Evolutionary conservation across 2,888 invertebrate genomes (phyloP).

Genomic region (Macrophya annulata): DNA sequence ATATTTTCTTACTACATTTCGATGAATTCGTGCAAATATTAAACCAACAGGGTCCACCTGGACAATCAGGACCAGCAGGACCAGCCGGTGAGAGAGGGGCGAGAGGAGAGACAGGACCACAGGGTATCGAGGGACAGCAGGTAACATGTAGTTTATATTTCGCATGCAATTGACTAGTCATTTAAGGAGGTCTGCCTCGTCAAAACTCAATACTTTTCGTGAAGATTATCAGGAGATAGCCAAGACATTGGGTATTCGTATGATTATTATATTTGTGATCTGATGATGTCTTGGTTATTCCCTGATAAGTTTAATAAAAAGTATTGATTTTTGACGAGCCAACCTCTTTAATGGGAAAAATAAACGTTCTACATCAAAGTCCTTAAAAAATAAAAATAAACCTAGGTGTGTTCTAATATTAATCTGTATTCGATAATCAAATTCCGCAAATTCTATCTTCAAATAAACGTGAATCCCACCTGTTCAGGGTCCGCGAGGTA

Average conservation of each 20-base stretch:
- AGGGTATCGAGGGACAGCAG: slow-evolving; percentile 88
- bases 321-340: no score
- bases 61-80: slow-evolving; percentile 85
- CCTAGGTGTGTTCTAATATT: neutral
- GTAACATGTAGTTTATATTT: slow-evolving; percentile 64
- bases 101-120: slow-evolving; percentile 88
- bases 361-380: neutral
- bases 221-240: no score
- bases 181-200: no score
- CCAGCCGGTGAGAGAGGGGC: slow-evolving; percentile 87
- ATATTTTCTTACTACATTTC: neutral
- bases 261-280: no score
- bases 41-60: slow-evolving; percentile 84
- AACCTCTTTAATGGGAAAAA: no score
- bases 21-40: slow-evolving; percentile 16
- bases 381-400: neutral
- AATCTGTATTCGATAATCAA: neutral
- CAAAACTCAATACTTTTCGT: no score
- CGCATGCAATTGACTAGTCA: neutral
- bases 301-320: no score
- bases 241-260: no score
- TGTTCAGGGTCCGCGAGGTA: slow-evolving; percentile 86
- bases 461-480: slow-evolving; percentile 19
- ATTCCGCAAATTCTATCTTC: neutral
- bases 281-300: no score